Percentiles rank a stretch among this genome's conserved stretches.
These are phyloP conservation scores for Erebia palarica DNA, from an alignment of 2,888 invertebrate species.

Conservation along the genomic window DNA sequence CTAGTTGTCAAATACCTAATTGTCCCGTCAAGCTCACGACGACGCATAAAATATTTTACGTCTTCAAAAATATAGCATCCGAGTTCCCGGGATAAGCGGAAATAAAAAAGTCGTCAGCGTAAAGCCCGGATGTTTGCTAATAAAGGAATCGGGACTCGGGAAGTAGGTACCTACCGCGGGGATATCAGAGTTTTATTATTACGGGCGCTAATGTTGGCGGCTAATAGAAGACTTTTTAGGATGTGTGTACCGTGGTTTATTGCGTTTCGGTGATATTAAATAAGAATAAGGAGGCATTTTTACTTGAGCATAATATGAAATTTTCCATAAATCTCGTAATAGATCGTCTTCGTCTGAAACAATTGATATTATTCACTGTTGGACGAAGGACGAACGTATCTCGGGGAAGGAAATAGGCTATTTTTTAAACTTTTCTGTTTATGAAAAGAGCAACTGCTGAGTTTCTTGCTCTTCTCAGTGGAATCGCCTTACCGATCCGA, in stretches of 20 bases:
- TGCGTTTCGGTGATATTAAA: slow-evolving; percentile 24
- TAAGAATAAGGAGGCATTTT: not conserved
- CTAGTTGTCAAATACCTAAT: too few species aligned
- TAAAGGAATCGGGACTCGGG: slow-evolving; percentile 67
- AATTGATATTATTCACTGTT: too few species aligned
- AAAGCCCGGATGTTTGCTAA: slow-evolving; percentile 70
- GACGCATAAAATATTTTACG: slow-evolving; percentile 42
- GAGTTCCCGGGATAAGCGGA: slow-evolving; percentile 57
- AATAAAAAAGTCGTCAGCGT: slow-evolving; percentile 75
- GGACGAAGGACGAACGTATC: too few species aligned
- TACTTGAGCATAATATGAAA: too few species aligned
- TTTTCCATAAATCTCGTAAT: too few species aligned
- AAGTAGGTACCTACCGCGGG: slow-evolving; percentile 44
- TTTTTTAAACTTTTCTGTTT: too few species aligned
- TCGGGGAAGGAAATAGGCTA: too few species aligned
- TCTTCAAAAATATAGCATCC: slow-evolving; percentile 46
- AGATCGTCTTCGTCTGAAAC: too few species aligned
- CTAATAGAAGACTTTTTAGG: slow-evolving; percentile 49
- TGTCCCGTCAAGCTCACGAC: slow-evolving; percentile 36
- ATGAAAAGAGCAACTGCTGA: too few species aligned
- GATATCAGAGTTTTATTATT: slow-evolving; percentile 69
- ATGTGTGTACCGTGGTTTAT: slow-evolving; percentile 36
- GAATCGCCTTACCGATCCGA: too few species aligned
- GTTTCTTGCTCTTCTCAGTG: too few species aligned
- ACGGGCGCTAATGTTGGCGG: slow-evolving; percentile 64